These are phyloP conservation scores for Gallinago media DNA, from an alignment of 2,113 vertebrate species.

Conservation along the genomic window DNA sequence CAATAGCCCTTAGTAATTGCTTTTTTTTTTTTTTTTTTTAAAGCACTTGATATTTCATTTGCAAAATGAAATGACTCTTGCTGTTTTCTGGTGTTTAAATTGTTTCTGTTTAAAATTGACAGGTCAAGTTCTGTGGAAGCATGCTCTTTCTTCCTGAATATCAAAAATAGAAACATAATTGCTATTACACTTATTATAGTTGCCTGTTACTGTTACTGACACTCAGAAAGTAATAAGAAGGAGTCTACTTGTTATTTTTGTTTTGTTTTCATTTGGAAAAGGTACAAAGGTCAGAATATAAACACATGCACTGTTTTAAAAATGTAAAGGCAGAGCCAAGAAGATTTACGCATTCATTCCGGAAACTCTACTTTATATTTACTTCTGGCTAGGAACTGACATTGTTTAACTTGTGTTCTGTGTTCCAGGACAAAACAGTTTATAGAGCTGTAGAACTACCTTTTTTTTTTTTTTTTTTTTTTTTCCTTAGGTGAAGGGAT, in stretches of 20 bases:
- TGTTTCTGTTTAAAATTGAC: conserved; percentile 43
- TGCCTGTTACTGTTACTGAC: neutral
- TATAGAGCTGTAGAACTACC: neutral
- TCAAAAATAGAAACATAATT: conserved; percentile 59
- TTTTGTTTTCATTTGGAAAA: conserved; percentile 16
- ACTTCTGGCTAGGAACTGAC: conserved; percentile 56
- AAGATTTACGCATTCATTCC: conserved; percentile 47
- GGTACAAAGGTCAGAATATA: conserved; percentile 57
- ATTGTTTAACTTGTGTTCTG: conserved; percentile 64
- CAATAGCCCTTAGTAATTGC: neutral
- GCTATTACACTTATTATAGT: conserved; percentile 20
- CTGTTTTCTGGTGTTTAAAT: conserved; percentile 23
- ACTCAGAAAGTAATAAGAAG: neutral
- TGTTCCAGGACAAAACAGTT: conserved; percentile 59
- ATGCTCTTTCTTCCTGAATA: neutral
- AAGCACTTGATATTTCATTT: neutral
- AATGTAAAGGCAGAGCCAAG: conserved; percentile 54
- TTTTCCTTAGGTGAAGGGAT: neutral
- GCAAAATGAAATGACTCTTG: conserved; percentile 39
- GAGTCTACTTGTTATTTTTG: neutral
- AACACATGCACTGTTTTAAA: conserved; percentile 40
- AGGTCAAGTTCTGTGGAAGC: conserved; percentile 32
- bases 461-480: neutral
- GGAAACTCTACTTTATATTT: conserved; percentile 44
- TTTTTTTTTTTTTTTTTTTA: neutral